Percentiles rank a stretch among this genome's conserved stretches.
Evolutionary conservation across 2,113 vertebrate genomes (phyloP).

Genomic region (Mesoclemmys tuberculata): DNA sequence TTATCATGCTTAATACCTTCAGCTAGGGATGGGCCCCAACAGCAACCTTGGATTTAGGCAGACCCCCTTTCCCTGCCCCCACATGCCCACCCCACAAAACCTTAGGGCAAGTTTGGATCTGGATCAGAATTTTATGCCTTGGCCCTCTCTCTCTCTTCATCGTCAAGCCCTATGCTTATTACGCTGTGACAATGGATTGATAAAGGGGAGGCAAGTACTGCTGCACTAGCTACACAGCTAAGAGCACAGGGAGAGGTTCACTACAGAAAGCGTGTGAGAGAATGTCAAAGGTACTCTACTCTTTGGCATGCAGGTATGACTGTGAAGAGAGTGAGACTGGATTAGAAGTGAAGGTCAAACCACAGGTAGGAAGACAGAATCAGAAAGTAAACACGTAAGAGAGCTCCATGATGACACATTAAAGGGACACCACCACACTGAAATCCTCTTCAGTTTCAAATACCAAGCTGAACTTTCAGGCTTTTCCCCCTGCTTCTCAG

Average conservation of each 20-base stretch:
- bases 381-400: constrained; percentile 19
- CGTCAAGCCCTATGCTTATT: neutral
- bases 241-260: neutral
- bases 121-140: neutral
- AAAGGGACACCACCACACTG: constrained; percentile 27
- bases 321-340: neutral
- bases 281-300: constrained; percentile 14
- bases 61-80: neutral
- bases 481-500: neutral
- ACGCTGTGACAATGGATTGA: neutral
- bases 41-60: neutral
- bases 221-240: neutral
- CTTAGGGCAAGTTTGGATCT: neutral
- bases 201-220: neutral
- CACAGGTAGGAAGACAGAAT: constrained; percentile 24
- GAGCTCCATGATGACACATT: neutral
- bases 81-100: neutral
- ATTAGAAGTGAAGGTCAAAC: constrained; percentile 30
- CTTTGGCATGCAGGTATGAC: neutral
- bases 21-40: neutral
- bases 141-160: neutral
- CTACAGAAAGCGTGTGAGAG: neutral
- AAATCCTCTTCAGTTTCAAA: constrained; percentile 41
- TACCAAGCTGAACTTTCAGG: constrained; percentile 17
- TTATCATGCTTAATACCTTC: neutral